Percentiles rank a stretch among this genome's conserved stretches.
phyloP scores from a whole-genome alignment of 2,888 invertebrate genomes.

The Scaptomyza caliginosa region DNA sequence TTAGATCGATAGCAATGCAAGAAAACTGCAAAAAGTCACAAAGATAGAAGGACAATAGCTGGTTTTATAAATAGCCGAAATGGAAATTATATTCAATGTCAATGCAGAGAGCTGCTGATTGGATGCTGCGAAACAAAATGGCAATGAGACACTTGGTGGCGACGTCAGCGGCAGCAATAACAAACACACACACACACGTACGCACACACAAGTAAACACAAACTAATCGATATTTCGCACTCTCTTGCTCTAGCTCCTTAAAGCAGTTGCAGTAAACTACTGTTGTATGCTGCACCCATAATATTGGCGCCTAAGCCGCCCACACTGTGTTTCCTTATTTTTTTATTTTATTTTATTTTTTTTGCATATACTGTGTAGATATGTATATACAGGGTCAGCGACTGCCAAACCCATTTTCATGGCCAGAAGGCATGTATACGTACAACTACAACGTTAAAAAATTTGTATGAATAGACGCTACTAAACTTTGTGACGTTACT shows the following conservation, averaged over 20 bases:
- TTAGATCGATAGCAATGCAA: constrained; percentile 37
- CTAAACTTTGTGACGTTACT: constrained; percentile 65
- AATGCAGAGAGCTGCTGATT: constrained; percentile 27
- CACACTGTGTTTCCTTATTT: constrained; percentile 33
- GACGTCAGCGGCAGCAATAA: constrained; percentile 26
- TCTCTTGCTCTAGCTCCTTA: constrained; percentile 43
- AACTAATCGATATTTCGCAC: constrained; percentile 64
- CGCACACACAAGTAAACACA: constrained; percentile 49
- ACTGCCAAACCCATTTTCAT: constrained; percentile 59
- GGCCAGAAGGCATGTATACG: constrained; percentile 28
- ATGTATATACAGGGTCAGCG: constrained; percentile 30
- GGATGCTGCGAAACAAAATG: constrained; percentile 45
- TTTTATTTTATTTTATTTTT: too few relatives aligned
- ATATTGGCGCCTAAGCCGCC: constrained; percentile 53
- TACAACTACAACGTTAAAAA: constrained; percentile 18
- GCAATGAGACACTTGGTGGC: constrained; percentile 32
- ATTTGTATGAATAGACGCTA: constrained; percentile 9
- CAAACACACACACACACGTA: constrained; percentile 14
- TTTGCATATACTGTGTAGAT: constrained; percentile 11
- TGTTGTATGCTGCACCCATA: constrained; percentile 41
- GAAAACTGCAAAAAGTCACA: neutral
- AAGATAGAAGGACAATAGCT: constrained; percentile 10
- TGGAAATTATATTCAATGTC: constrained; percentile 42
- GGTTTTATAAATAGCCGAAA: constrained; percentile 35
- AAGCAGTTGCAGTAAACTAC: constrained; percentile 50